Evolutionary conservation across 2,888 invertebrate genomes (phyloP), one percentile per base, ranked within the genome.

Genomic region (Dasypolia templi): DNA sequence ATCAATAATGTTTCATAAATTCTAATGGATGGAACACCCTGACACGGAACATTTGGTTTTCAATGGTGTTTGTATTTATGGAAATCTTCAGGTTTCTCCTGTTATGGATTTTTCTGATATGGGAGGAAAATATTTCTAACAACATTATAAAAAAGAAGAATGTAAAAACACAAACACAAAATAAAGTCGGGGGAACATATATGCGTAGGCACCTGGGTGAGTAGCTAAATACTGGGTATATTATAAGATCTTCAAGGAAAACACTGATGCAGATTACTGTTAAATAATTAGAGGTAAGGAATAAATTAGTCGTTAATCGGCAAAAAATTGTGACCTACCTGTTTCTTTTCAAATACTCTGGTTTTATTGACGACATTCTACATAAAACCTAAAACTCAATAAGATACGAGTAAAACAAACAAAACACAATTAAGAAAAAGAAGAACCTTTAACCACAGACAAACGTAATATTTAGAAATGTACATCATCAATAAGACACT

Each of bases 1-100:
- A 66, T 70, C 46, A n/a, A n/a, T n/a, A n/a, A 67, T 44, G 59
- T 62, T 44, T 51, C 35, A 68, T 77, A 83, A 73, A 74, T 82
- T 65, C 49, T 83, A 39, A 39, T 35, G 59, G 55, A 39, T 49
- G 49, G n/a, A 64, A 64, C 58, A 51, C 46, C 35, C n/a, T 46
- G 26, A 26, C 55, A 73, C 68, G 73, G 62, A 46, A 63, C 68
- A 73, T 83, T 83, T 72, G 51, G 46, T 55, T 68, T 75, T 75
- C 62, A 70, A 70, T 72, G 59, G 67, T 58, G 49, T 82, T 66
- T 73, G 58, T 42, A 66, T 82, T 68, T 62, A 56, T 32, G n/a
- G 26, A n/a, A 53, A 63, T n/a, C 5, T 51, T 55, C 26, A 12
- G 17, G 3, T 42, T 65, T 39, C 11, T 75, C 49, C n/a, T 46